A percentile compares a stretch with the other conserved stretches of the same genome.
Evolutionary conservation across 2,888 invertebrate species (phyloP).

Genomic region (Pristionchus maxplancki): DNA sequence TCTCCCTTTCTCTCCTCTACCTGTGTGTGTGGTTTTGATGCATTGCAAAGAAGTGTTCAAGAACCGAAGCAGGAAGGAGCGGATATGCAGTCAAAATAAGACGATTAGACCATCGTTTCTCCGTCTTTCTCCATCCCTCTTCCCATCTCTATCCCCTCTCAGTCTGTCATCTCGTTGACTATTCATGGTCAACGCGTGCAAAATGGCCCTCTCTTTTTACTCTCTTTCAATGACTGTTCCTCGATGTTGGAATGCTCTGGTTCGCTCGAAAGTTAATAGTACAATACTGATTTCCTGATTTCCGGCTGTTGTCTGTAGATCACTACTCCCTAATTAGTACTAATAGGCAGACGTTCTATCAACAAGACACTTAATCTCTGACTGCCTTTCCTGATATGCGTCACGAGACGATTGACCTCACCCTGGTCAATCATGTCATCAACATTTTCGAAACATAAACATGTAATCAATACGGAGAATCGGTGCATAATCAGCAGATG

Average conservation of each 20-base stretch:
- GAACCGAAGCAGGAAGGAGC: not conserved
- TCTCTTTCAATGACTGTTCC: not conserved
- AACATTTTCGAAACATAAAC: not conserved
- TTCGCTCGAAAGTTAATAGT: no score
- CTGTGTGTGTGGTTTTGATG: not conserved
- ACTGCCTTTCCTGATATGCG: not conserved
- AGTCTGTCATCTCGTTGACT: slow-evolving; percentile 24
- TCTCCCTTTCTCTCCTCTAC: not conserved
- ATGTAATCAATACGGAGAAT: not conserved
- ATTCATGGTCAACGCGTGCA: slow-evolving; percentile 17
- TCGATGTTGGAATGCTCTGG: not conserved
- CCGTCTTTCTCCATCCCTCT: not conserved
- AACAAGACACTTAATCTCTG: not conserved
- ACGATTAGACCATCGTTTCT: not conserved
- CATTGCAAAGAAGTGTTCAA: not conserved
- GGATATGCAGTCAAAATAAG: not conserved
- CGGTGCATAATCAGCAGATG: not conserved
- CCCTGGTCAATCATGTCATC: not conserved
- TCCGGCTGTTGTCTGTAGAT: not conserved
- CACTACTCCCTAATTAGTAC: not conserved
- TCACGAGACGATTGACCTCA: not conserved
- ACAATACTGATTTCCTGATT: not conserved
- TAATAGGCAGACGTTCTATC: not conserved
- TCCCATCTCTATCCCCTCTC: not conserved
- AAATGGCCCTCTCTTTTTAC: not conserved